These are phyloP conservation scores for Sylvilagus bachmani DNA, from an alignment of 2,113 vertebrate genomes.

Conservation along the genomic window DNA sequence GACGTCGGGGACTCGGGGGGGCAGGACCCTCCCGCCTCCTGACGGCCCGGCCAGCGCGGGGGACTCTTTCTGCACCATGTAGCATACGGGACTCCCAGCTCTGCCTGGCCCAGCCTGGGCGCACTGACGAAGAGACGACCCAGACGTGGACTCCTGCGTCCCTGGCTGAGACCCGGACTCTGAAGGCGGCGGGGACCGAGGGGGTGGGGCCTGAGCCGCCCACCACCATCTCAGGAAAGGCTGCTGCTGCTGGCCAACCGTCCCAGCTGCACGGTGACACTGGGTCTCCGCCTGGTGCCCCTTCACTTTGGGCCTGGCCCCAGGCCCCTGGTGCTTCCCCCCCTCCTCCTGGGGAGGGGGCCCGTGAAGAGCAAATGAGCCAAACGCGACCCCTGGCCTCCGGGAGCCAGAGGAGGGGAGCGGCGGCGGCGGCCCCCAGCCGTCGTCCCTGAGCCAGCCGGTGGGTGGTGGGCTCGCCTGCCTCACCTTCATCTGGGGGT, in stretches of 20 bases:
- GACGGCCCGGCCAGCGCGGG: constrained; percentile 72
- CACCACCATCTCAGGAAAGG: constrained; percentile 84
- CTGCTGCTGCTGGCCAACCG: constrained; percentile 79
- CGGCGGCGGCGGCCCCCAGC: constrained; percentile 48
- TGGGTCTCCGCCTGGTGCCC: constrained; percentile 60
- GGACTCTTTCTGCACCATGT: constrained; percentile 80
- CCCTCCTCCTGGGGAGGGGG: constrained; percentile 79
- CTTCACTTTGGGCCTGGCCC: constrained; percentile 78
- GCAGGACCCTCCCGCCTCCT: constrained; percentile 79
- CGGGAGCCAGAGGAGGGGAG: constrained; percentile 80
- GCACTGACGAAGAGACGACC: background rate
- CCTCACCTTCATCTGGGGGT: constrained; percentile 80
- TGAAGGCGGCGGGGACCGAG: constrained; percentile 64
- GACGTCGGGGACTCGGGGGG: constrained; percentile 72
- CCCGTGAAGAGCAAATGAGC: constrained; percentile 84
- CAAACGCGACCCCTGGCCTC: constrained; percentile 84
- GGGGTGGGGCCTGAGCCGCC: constrained; percentile 73
- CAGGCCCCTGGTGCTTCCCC: constrained; percentile 84
- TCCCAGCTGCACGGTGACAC: constrained; percentile 79
- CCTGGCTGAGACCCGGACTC: constrained; percentile 59
- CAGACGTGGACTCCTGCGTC: constrained; percentile 71
- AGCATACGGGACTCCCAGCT: constrained; percentile 79
- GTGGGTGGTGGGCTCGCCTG: constrained; percentile 69
- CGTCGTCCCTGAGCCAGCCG: constrained; percentile 78
- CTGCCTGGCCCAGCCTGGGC: constrained; percentile 64